phyloP scores from a whole-genome alignment of 2,113 vertebrate genomes.

The Lycocorax pyrrhopterus region DNA sequence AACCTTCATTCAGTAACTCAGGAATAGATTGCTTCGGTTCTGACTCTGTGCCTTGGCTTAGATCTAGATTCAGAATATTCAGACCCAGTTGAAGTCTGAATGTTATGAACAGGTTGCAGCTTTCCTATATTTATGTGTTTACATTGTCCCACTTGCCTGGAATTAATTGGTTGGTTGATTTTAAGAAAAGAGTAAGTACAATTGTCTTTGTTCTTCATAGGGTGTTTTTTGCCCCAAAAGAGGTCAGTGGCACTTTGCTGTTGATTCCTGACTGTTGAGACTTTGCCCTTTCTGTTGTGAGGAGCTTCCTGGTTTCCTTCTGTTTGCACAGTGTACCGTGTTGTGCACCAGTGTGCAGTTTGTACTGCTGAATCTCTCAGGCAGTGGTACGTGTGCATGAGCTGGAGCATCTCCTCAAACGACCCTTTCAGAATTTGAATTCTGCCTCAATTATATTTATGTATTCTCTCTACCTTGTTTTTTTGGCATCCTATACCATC shows the following conservation, averaged over 20 bases:
- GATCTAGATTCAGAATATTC: not conserved
- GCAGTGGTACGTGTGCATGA: not conserved
- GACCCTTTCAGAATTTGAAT: not conserved
- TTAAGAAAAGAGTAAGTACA: not conserved
- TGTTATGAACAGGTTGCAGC: not conserved
- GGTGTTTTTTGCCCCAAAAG: not conserved
- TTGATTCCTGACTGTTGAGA: not conserved
- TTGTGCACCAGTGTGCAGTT: not conserved
- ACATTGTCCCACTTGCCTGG: not conserved
- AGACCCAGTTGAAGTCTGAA: not conserved
- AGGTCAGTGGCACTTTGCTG: not conserved
- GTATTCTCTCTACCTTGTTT: not conserved
- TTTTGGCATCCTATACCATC: not conserved
- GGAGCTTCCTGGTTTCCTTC: not conserved
- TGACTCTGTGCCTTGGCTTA: not conserved
- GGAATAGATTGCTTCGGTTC: not conserved
- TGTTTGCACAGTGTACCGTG: fast-evolving
- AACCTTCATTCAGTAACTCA: not conserved
- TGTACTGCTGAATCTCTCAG: not conserved
- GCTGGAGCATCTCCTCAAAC: not conserved
- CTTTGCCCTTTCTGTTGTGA: not conserved
- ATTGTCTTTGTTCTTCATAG: not conserved
- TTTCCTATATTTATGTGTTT: not conserved
- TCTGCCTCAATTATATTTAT: not conserved
- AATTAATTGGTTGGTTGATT: not conserved